Percentiles rank a stretch among this genome's conserved stretches.
These are phyloP conservation scores for Petrolisthes cinctipes DNA, from an alignment of 2,888 invertebrate species.

Conservation along the genomic window DNA sequence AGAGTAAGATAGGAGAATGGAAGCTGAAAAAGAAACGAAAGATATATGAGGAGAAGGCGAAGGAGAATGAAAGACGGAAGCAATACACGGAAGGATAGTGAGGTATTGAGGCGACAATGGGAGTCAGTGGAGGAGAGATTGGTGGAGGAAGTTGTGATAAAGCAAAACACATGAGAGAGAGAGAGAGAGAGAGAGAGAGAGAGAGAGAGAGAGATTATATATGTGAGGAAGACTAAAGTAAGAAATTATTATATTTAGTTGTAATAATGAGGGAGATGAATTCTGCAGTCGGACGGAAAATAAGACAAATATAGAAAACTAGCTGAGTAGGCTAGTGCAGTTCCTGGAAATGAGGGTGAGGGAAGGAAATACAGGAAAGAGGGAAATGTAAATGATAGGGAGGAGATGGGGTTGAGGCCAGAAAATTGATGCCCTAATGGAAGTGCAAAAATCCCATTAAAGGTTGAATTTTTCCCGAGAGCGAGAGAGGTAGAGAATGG, in stretches of 20 bases:
- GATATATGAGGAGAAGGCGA: not conserved
- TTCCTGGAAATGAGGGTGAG: not conserved
- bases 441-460: not conserved
- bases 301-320: not conserved
- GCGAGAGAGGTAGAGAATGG: not conserved
- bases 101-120: not conserved
- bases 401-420: not conserved
- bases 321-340: not conserved
- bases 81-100: not conserved
- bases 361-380: not conserved
- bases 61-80: not conserved
- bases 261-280: not conserved
- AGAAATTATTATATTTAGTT: too few species aligned
- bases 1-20: not conserved
- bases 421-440: not conserved
- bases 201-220: not conserved
- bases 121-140: not conserved
- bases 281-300: too few species aligned
- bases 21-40: too few species aligned
- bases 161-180: not conserved
- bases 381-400: not conserved
- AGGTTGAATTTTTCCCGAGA: not conserved
- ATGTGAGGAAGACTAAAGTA: not conserved
- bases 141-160: not conserved
- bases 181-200: conserved; percentile 13